These are phyloP conservation scores for Acrossocheilus wenchowensis DNA, from an alignment of 2,797 vertebrate genomes.

Conservation along the genomic window DNA sequence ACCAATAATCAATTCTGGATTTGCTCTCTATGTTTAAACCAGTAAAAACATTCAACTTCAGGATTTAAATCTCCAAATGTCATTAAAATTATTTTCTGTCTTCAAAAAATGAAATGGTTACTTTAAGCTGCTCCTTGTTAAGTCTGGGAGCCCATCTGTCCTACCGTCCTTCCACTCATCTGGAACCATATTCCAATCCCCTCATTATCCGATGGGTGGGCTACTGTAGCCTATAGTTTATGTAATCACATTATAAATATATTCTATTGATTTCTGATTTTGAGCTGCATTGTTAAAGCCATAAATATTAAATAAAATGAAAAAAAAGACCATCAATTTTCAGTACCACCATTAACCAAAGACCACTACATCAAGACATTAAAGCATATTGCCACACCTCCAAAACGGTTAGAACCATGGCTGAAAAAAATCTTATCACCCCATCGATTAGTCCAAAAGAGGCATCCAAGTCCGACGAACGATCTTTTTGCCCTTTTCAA, in stretches of 20 bases:
- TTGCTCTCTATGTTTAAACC: not conserved
- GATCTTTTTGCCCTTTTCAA: too few relatives aligned
- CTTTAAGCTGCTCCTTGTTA: not conserved
- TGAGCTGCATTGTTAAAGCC: not conserved
- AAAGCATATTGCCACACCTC: too few relatives aligned
- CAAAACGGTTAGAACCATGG: too few relatives aligned
- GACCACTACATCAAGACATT: too few relatives aligned
- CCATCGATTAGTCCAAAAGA: too few relatives aligned
- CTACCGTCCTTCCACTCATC: not conserved
- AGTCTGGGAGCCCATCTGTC: not conserved
- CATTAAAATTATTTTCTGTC: not conserved
- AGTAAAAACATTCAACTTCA: not conserved
- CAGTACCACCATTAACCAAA: too few relatives aligned
- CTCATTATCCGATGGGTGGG: not conserved
- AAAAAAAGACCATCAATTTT: not conserved
- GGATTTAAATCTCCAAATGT: conserved; percentile 8
- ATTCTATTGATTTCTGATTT: not conserved
- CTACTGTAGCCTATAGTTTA: not conserved
- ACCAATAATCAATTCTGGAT: not conserved
- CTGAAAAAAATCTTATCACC: too few relatives aligned
- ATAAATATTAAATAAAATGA: not conserved
- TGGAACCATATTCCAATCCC: too few relatives aligned
- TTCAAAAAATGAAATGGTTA: not conserved
- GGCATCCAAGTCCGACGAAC: too few relatives aligned
- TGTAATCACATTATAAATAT: not conserved